Percentiles rank a stretch among this genome's conserved stretches.
Evolutionary conservation across 2,113 vertebrate genomes (phyloP).

Genomic region (Chloroceryle aenea): DNA sequence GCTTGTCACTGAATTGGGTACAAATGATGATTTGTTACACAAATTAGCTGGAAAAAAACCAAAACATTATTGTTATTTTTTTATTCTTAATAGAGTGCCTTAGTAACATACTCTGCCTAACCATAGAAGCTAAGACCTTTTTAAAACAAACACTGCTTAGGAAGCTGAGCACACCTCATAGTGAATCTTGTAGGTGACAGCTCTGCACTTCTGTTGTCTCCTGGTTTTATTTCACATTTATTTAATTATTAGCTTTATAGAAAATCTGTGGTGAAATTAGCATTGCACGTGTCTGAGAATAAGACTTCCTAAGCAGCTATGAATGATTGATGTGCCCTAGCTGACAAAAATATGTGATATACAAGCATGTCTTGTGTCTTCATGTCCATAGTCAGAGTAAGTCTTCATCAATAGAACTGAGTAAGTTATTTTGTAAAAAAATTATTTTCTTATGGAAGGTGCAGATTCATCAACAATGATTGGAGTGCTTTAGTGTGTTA

Average conservation of each 20-base stretch:
- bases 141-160: background rate
- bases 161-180: background rate
- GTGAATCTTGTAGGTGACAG: background rate
- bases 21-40: background rate
- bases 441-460: background rate
- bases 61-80: background rate
- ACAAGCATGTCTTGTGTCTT: background rate
- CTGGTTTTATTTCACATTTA: background rate
- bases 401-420: background rate
- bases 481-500: background rate
- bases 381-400: background rate
- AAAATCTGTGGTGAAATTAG: background rate
- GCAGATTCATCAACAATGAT: background rate
- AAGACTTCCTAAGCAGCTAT: background rate
- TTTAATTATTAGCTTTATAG: background rate
- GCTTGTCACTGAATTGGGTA: constrained; percentile 15
- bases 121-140: background rate
- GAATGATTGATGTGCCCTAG: background rate
- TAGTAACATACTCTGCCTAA: background rate
- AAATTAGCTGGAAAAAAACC: background rate
- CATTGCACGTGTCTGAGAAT: background rate
- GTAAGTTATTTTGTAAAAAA: background rate
- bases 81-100: background rate
- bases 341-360: background rate
- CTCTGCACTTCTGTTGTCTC: background rate